phyloP scores from a whole-genome alignment of 2,797 vertebrate species.

The Microcaecilia unicolor region DNA sequence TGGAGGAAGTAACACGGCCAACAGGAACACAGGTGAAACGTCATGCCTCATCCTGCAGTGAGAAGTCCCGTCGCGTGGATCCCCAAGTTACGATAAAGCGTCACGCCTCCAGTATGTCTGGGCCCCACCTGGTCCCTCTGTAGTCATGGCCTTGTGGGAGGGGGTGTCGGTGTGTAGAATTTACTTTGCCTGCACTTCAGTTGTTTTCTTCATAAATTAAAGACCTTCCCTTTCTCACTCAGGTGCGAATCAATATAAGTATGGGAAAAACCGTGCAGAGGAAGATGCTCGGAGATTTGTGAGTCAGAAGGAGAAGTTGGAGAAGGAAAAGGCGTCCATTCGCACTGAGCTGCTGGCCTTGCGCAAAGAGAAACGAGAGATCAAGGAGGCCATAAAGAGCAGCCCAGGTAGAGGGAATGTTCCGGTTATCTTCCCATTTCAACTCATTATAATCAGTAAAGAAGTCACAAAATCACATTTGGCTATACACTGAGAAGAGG shows the following conservation, averaged over 20 bases:
- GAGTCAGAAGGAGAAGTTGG: slow-evolving; percentile 81
- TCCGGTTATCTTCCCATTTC: neutral
- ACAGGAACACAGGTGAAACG: slow-evolving; percentile 69
- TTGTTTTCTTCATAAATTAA: too few species aligned
- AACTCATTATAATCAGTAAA: too few species aligned
- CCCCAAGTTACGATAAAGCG: slow-evolving; percentile 79
- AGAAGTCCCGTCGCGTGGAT: slow-evolving; percentile 74
- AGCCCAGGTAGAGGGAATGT: slow-evolving; percentile 52
- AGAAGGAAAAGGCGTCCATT: slow-evolving; percentile 80
- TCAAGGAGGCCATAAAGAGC: slow-evolving; percentile 72
- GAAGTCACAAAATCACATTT: too few species aligned
- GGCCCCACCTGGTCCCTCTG: neutral
- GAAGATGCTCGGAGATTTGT: slow-evolving; percentile 85
- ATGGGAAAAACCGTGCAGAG: slow-evolving; percentile 90
- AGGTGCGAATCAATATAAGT: slow-evolving; percentile 89
- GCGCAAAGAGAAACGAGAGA: slow-evolving; percentile 72
- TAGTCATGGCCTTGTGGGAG: too few species aligned
- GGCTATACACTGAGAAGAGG: too few species aligned
- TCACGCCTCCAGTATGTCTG: slow-evolving; percentile 80
- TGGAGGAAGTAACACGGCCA: slow-evolving; percentile 46
- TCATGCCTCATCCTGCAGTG: slow-evolving; percentile 83
- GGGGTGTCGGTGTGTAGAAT: too few species aligned
- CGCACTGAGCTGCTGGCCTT: slow-evolving; percentile 63
- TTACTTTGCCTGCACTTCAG: too few species aligned
- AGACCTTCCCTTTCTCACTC: too few species aligned